phyloP scores from a whole-genome alignment of 2,797 vertebrate genomes.

The Alcedo quadribrachys region DNA sequence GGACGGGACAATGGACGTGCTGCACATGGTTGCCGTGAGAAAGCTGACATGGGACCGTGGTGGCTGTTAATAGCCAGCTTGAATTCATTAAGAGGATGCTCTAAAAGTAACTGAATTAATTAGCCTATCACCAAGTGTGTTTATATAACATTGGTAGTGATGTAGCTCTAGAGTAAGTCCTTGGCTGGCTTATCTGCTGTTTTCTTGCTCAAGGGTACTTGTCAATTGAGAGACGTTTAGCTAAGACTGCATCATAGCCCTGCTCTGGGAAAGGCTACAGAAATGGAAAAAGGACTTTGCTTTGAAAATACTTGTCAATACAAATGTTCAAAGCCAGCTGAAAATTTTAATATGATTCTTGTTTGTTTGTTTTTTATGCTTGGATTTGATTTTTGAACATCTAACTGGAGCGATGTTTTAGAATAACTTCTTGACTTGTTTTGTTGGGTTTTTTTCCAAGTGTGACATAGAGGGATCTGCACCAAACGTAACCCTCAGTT shows the following conservation, averaged over 20 bases:
- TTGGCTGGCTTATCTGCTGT: not conserved
- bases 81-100: not conserved
- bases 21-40: not conserved
- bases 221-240: not conserved
- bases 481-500: conserved; percentile 89
- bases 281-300: not conserved
- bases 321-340: not conserved
- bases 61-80: not conserved
- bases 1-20: not conserved
- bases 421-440: not conserved
- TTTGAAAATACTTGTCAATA: not conserved
- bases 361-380: not conserved
- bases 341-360: not conserved
- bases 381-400: not conserved
- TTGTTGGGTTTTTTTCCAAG: conserved; percentile 69
- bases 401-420: not conserved
- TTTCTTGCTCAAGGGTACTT: not conserved
- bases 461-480: conserved; percentile 94
- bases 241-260: not conserved
- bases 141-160: not conserved
- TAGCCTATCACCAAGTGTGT: not conserved
- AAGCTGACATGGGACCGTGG: not conserved
- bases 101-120: conserved; percentile 31
- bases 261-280: not conserved
- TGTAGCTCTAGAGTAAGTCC: not conserved